Evolutionary conservation across 1,140 invertebrate genomes (phyloP), one percentile per base, ranked within the genome.

Genomic region (Calliphora vicina): DNA sequence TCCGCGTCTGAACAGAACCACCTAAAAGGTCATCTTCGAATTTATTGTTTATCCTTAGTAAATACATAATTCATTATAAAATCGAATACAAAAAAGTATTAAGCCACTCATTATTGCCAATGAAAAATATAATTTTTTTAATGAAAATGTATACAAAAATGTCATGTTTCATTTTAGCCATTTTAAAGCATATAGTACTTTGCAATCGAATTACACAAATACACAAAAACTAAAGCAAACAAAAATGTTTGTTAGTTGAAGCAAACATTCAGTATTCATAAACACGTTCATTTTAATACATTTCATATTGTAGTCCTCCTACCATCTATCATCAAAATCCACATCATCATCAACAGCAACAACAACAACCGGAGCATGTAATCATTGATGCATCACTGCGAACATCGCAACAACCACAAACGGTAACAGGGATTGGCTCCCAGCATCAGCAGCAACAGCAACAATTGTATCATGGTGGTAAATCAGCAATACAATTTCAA

Each of bases 301-400:
- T 78, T 42, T 76, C 35, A 45, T 25, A 43, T 78, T 78, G 35
- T 78, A 78, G 74, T 23, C n/a, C 35, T 43, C 42, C 35, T 25
- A 10, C 74, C 35, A 78, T 42, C 43, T 78, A 78, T 78, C 27
- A 76, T n/a, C 29, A 76, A 35, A 17, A 15, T 23, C 78, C 20
- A 50, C 78, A 61, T 45, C 80, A 81, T 17, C 80, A 15, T 23
- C 78, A 45, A 50, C 78, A 61, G 25, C 80, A 81, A 10, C 80
- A 71, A 29, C 45, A 81, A 13, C n/a, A 20, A 83, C 82, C 84
- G 85, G 86, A 74, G 82, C 85, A 84, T 86, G 85, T 84, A 86
- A 85, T 76, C 72, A 83, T 81, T 83, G 84, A 26, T 85, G 85
- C 82, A 84, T 74, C 42, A 35, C 35, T 35, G 5, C 35, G 35